These are phyloP conservation scores for Cremastobaeus sp. DNA, from an alignment of 2,888 invertebrate species.

Conservation along the genomic window DNA sequence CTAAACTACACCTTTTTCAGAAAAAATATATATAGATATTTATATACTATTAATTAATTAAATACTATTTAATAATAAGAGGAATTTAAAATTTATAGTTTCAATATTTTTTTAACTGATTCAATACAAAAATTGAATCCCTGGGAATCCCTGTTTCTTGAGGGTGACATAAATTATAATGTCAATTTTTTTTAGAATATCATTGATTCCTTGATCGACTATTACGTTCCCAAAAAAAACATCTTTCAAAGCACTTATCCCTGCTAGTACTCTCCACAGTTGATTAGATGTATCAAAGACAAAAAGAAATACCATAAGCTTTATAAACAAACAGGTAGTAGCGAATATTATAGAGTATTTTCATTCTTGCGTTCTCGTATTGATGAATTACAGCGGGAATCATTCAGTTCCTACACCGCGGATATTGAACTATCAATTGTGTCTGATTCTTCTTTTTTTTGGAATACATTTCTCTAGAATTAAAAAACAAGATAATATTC, in stretches of 20 bases:
- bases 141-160: no score
- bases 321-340: constrained; percentile 3
- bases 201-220: not conserved
- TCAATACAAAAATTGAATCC: no score
- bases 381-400: not conserved
- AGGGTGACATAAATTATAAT: not conserved
- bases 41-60: no score
- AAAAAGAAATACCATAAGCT: constrained; percentile 4
- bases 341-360: not conserved
- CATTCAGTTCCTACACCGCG: not conserved
- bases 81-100: no score
- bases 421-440: not conserved
- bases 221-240: not conserved
- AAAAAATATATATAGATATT: no score
- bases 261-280: not conserved
- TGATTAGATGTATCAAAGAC: not conserved
- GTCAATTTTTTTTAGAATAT: not conserved
- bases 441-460: not conserved
- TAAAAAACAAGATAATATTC: not conserved
- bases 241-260: not conserved
- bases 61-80: no score
- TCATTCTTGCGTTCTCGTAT: constrained; percentile 2
- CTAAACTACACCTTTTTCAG: no score
- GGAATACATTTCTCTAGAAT: not conserved
- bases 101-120: no score